Conservation (phyloP, 2,113 vertebrate genomes). For the Sinocyclocheilus grahami region DNA sequence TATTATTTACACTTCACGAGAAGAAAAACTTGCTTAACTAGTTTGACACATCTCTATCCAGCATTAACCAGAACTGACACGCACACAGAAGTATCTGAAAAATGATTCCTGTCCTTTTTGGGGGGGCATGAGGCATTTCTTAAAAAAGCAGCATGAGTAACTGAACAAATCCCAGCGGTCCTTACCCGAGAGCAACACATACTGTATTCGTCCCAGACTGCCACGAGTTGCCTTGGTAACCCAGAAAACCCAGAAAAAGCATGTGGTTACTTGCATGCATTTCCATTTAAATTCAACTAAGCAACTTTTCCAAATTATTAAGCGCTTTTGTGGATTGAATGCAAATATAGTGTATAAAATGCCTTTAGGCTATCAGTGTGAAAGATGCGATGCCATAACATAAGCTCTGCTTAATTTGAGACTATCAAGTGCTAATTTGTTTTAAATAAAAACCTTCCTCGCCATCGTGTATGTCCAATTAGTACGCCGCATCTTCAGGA, state of each 20-base stretch:
- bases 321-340: neutral
- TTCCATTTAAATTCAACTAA: conserved; percentile 25
- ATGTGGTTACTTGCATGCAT: neutral
- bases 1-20: conserved; percentile 39
- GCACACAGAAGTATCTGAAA: neutral
- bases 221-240: conserved; percentile 69
- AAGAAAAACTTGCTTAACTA: neutral
- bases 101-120: neutral
- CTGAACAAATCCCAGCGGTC: conserved; percentile 31
- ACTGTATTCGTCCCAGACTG: neutral
- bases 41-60: neutral
- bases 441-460: conserved; percentile 64
- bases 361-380: conserved; percentile 54
- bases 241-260: conserved; percentile 47
- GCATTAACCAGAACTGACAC: conserved; percentile 23
- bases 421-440: conserved; percentile 70
- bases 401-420: conserved; percentile 64
- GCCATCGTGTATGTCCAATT: conserved; percentile 64
- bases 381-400: conserved; percentile 47
- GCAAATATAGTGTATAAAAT: conserved; percentile 28
- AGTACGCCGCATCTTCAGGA: conserved; percentile 58
- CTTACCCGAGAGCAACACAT: neutral
- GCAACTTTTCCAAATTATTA: conserved; percentile 15
- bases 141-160: conserved; percentile 30
- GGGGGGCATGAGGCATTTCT: neutral